Percentiles rank a stretch among this genome's conserved stretches.
These are phyloP conservation scores for Brachionus rotundiformis DNA, from an alignment of 1,140 invertebrate genomes.

Conservation along the genomic window DNA sequence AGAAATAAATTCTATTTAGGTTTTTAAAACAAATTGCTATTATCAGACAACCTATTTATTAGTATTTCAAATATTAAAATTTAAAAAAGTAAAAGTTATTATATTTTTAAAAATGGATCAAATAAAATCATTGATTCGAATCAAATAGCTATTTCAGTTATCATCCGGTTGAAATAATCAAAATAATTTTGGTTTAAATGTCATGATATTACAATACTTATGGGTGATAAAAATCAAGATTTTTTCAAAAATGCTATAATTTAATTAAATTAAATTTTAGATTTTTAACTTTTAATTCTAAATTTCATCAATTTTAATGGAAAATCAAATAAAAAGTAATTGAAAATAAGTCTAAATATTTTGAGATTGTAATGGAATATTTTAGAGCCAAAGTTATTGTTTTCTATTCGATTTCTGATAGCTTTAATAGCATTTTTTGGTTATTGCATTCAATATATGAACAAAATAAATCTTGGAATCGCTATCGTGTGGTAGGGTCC, in stretches of 20 bases:
- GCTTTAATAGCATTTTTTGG: slow-evolving; percentile 32
- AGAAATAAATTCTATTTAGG: too few relatives aligned
- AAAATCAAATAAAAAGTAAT: neutral
- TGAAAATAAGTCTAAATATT: too few relatives aligned
- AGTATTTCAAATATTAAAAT: too few relatives aligned
- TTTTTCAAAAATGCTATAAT: neutral
- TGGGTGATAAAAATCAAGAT: neutral
- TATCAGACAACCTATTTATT: too few relatives aligned
- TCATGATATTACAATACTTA: neutral
- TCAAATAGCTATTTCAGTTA: too few relatives aligned
- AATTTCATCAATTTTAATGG: neutral
- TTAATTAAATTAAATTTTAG: neutral
- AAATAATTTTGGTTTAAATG: neutral
- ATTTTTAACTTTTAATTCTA: neutral
- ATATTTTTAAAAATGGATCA: too few relatives aligned
- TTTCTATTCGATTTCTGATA: slow-evolving; percentile 25
- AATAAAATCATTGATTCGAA: too few relatives aligned
- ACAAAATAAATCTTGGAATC: slow-evolving; percentile 48
- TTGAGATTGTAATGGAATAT: too few relatives aligned
- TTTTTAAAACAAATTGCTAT: too few relatives aligned
- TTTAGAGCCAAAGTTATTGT: neutral
- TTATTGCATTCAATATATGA: slow-evolving; percentile 42
- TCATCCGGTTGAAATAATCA: too few relatives aligned
- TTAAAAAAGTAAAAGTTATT: too few relatives aligned
- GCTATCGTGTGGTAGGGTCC: slow-evolving; percentile 26